phyloP scores from a whole-genome alignment of 2,797 vertebrate genomes.

The Lithobates sylvaticus region DNA sequence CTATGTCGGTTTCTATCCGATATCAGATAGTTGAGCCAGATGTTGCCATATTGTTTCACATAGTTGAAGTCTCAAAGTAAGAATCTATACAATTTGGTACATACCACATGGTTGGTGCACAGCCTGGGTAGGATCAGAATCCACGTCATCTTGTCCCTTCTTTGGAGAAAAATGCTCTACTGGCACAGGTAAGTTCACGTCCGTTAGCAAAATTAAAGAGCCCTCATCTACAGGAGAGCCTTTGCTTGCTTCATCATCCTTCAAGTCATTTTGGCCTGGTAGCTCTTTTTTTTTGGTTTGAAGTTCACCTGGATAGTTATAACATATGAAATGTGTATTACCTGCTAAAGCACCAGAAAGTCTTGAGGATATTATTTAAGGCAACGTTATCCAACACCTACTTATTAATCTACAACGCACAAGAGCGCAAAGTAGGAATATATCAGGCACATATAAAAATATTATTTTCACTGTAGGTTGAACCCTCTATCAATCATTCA shows the following conservation, averaged over 20 bases:
- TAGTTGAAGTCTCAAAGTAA: too few species aligned
- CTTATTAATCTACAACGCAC: too few species aligned
- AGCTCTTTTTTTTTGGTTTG: slow-evolving; percentile 35
- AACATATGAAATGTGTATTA: neutral
- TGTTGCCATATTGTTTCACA: neutral
- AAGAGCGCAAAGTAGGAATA: neutral
- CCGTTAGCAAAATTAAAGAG: slow-evolving; percentile 38
- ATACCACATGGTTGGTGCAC: slow-evolving; percentile 20
- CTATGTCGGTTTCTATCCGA: too few species aligned
- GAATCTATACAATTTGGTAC: neutral
- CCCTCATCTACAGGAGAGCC: slow-evolving; percentile 51
- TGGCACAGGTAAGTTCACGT: slow-evolving; percentile 33
- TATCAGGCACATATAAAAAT: neutral
- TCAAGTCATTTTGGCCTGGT: slow-evolving; percentile 19
- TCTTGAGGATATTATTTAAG: neutral
- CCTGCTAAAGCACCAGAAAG: neutral
- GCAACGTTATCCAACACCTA: neutral
- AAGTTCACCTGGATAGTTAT: slow-evolving; percentile 64
- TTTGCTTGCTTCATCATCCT: slow-evolving; percentile 60
- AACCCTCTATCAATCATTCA: too few species aligned
- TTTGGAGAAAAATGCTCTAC: slow-evolving; percentile 43
- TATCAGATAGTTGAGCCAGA: neutral
- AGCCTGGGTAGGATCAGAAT: neutral
- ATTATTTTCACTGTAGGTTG: neutral
- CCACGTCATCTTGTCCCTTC: neutral